Conservation (phyloP, 2,797 vertebrate genomes). For the Rhinoraja longicauda region DNA sequence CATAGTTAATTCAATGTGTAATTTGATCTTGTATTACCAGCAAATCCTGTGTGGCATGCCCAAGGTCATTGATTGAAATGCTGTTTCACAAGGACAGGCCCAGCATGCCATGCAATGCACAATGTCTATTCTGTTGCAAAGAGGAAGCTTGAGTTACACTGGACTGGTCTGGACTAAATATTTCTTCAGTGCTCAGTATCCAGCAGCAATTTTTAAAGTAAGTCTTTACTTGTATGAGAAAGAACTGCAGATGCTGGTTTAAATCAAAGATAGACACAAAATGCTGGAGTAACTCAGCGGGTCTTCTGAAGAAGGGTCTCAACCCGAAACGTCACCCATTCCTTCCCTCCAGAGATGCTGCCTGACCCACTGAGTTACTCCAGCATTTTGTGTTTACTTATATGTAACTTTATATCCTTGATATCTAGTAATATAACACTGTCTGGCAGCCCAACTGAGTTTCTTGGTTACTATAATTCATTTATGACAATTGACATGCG, state of each 20-base stretch:
- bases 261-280: too few species aligned
- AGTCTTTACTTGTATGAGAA: too few species aligned
- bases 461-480: constrained; percentile 13
- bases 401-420: neutral
- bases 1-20: neutral
- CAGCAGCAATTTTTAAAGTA: neutral
- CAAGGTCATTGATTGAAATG: neutral
- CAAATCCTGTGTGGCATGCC: neutral
- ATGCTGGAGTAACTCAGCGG: too few species aligned
- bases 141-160: neutral
- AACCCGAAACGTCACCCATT: too few species aligned
- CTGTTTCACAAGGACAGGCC: neutral
- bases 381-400: neutral
- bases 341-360: too few species aligned
- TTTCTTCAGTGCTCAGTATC: neutral
- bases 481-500: neutral
- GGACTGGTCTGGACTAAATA: neutral
- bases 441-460: neutral
- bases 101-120: neutral
- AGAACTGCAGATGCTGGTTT: too few species aligned
- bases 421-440: neutral
- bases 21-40: neutral
- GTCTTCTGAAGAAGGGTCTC: too few species aligned
- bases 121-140: neutral
- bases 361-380: too few species aligned